Evolutionary conservation across 1,140 invertebrate genomes (phyloP).

Genomic region (Liolophura sinensis): DNA sequence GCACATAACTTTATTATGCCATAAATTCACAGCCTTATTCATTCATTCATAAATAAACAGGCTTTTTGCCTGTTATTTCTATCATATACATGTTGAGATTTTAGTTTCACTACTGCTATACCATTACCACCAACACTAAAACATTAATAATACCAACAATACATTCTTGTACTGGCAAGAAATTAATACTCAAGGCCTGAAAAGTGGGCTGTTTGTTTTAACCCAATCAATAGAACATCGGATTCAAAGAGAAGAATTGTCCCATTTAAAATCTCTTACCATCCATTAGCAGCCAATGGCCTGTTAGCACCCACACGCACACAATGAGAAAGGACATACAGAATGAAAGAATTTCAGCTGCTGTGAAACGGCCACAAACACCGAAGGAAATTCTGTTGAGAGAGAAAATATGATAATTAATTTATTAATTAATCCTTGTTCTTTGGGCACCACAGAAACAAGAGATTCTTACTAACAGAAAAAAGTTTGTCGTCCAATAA

Average conservation of each 20-base stretch:
- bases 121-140: no score
- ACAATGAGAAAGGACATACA: slow-evolving; percentile 90
- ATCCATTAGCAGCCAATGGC: slow-evolving; percentile 98
- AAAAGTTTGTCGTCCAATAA: neutral
- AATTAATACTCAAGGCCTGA: neutral
- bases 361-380: slow-evolving; percentile 86
- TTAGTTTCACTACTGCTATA: no score
- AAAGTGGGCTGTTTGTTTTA: neutral
- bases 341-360: slow-evolving; percentile 91
- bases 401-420: slow-evolving; percentile 20
- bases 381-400: slow-evolving; percentile 81
- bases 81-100: no score
- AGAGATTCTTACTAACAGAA: neutral
- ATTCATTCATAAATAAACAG: no score
- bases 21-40: no score
- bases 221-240: neutral
- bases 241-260: neutral
- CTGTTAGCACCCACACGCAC: slow-evolving; percentile 94
- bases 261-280: slow-evolving; percentile 62
- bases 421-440: neutral
- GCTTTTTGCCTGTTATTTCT: no score
- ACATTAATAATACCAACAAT: neutral
- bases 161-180: neutral
- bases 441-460: neutral
- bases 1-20: no score